A percentile compares a stretch with the other conserved stretches of the same genome.
phyloP scores from a whole-genome alignment of 2,888 invertebrate species.

The Xestia xanthographa region DNA sequence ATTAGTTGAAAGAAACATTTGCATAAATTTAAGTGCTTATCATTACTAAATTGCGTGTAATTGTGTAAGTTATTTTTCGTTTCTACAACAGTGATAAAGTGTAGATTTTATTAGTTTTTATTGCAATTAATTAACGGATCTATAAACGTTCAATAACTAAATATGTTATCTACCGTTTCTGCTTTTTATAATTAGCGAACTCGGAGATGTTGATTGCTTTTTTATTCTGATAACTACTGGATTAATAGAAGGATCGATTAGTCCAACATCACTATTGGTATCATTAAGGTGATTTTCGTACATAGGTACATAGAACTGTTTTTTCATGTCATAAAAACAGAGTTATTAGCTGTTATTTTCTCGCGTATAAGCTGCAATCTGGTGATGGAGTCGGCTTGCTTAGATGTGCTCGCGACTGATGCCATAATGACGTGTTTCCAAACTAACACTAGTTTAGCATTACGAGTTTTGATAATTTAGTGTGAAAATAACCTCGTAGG shows the following conservation, averaged over 20 bases:
- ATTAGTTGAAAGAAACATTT: constrained; percentile 81
- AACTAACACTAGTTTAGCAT: constrained; percentile 40
- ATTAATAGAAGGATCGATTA: constrained; percentile 65
- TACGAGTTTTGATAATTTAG: constrained; percentile 36
- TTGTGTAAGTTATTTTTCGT: constrained; percentile 76
- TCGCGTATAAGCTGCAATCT: constrained; percentile 43
- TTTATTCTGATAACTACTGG: constrained; percentile 67
- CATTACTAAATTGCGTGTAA: constrained; percentile 78
- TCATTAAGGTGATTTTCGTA: constrained; percentile 51
- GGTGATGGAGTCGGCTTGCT: constrained; percentile 35
- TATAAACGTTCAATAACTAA: constrained; percentile 68
- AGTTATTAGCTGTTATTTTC: constrained; percentile 59
- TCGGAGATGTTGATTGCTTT: constrained; percentile 64
- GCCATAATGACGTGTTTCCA: constrained; percentile 40
- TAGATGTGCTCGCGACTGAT: constrained; percentile 46
- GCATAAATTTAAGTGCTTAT: constrained; percentile 79
- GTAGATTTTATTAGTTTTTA: constrained; percentile 73
- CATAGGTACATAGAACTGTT: constrained; percentile 20
- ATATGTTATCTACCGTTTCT: constrained; percentile 71
- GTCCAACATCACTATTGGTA: constrained; percentile 52
- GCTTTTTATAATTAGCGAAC: constrained; percentile 69
- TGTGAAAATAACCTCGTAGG: constrained; percentile 51
- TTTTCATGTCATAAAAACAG: constrained; percentile 40
- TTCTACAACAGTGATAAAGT: constrained; percentile 76
- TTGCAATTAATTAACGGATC: constrained; percentile 73